Conservation (phyloP, 2,888 invertebrate species). For the Epiperipatus broadwayi region DNA sequence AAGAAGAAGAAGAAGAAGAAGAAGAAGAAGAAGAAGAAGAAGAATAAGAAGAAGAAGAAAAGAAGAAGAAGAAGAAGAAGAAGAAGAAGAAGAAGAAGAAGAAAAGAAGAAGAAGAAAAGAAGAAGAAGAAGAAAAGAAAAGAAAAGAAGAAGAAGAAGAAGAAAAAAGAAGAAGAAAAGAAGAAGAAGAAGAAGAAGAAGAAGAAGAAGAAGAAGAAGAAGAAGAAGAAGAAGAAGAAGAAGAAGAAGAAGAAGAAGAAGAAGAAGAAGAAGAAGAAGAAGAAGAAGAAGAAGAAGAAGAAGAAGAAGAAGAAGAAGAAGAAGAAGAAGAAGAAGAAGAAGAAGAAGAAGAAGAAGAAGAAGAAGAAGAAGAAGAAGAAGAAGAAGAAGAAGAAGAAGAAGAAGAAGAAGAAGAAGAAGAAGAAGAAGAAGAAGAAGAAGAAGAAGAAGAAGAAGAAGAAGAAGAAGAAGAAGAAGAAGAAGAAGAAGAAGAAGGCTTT, state of each 20-base stretch:
- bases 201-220: not conserved
- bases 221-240: not conserved
- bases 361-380: not conserved
- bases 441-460: not conserved
- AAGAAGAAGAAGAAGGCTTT: too few relatives aligned
- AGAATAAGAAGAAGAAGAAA: too few relatives aligned
- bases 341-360: constrained; percentile 3
- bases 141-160: constrained; percentile 1
- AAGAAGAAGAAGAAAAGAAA: not conserved
- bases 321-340: too few relatives aligned
- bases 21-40: too few relatives aligned
- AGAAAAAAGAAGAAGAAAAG: not conserved
- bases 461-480: too few relatives aligned
- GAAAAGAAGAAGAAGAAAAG: not conserved
- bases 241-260: not conserved
- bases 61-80: too few relatives aligned
- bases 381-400: not conserved
- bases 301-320: not conserved
- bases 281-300: not conserved
- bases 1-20: too few relatives aligned
- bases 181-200: not conserved
- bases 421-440: not conserved
- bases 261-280: not conserved
- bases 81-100: too few relatives aligned
- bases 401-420: constrained; percentile 1